These are phyloP conservation scores for Salmo trutta DNA, from an alignment of 2,797 vertebrate genomes.

Conservation along the genomic window DNA sequence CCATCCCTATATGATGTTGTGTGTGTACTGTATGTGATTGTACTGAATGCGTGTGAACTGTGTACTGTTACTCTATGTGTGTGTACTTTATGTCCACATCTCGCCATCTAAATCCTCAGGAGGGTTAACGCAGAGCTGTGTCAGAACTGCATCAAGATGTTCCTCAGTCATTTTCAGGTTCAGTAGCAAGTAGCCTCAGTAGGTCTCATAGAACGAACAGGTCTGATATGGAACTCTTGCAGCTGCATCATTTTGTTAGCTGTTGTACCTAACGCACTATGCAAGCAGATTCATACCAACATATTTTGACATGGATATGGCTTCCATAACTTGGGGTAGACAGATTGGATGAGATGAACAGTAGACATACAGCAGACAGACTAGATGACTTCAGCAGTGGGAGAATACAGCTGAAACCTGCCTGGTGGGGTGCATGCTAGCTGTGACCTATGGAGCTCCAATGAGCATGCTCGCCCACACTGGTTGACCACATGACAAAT, in stretches of 20 bases:
- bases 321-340: conserved; percentile 19
- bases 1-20: conserved; percentile 8
- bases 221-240: conserved; percentile 31
- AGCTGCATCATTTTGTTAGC: conserved; percentile 24
- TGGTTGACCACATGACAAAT: conserved; percentile 37
- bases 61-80: not conserved
- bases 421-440: conserved; percentile 37
- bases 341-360: conserved; percentile 17
- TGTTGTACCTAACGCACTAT: conserved; percentile 15
- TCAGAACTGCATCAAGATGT: conserved; percentile 58
- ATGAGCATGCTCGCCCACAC: conserved; percentile 58
- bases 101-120: conserved; percentile 54
- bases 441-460: conserved; percentile 59
- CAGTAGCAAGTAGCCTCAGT: conserved; percentile 46
- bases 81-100: conserved; percentile 15
- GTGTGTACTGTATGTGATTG: not conserved
- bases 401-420: conserved; percentile 34
- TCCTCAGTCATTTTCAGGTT: conserved; percentile 47
- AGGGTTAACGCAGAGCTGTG: conserved; percentile 59
- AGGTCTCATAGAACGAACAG: conserved; percentile 21
- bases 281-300: not conserved
- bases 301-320: not conserved
- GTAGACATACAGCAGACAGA: conserved; percentile 12
- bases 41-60: conserved; percentile 2
- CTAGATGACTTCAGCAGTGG: conserved; percentile 16